Evolutionary conservation across 2,888 invertebrate genomes (phyloP).

Genomic region (Pachliopta kotzebuea): DNA sequence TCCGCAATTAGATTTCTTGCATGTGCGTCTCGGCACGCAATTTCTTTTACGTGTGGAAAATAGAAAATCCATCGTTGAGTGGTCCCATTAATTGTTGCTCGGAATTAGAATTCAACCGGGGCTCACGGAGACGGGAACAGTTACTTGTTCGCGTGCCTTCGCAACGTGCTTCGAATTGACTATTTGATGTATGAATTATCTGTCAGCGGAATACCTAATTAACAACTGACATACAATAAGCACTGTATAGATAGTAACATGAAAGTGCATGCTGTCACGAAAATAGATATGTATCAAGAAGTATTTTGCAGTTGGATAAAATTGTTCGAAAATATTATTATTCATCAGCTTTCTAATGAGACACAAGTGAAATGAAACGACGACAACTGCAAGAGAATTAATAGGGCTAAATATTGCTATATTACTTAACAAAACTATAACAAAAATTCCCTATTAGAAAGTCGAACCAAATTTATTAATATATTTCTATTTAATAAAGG

Average conservation of each 20-base stretch:
- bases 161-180: conserved; percentile 69
- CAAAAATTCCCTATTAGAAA: neutral
- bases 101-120: conserved; percentile 73
- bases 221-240: conserved; percentile 19
- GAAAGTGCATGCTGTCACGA: conserved; percentile 48
- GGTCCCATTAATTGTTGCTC: conserved; percentile 74
- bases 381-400: neutral
- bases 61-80: conserved; percentile 80
- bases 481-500: too few species aligned
- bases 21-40: conserved; percentile 62
- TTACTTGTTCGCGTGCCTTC: conserved; percentile 68
- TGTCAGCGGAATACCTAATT: conserved; percentile 45
- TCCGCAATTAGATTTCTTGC: conserved; percentile 67
- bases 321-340: conserved; percentile 61
- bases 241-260: conserved; percentile 33
- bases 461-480: too few species aligned
- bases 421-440: neutral
- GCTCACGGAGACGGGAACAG: conserved; percentile 67
- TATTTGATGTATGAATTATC: conserved; percentile 46
- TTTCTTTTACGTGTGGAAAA: conserved; percentile 81
- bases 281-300: conserved; percentile 44
- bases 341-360: conserved; percentile 48
- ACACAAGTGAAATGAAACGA: neutral
- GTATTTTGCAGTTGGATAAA: conserved; percentile 42
- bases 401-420: neutral